Percentiles rank a stretch among this genome's conserved stretches.
These are phyloP conservation scores for Cecidostiba fungosa DNA, from an alignment of 2,888 invertebrate genomes.

Conservation along the genomic window DNA sequence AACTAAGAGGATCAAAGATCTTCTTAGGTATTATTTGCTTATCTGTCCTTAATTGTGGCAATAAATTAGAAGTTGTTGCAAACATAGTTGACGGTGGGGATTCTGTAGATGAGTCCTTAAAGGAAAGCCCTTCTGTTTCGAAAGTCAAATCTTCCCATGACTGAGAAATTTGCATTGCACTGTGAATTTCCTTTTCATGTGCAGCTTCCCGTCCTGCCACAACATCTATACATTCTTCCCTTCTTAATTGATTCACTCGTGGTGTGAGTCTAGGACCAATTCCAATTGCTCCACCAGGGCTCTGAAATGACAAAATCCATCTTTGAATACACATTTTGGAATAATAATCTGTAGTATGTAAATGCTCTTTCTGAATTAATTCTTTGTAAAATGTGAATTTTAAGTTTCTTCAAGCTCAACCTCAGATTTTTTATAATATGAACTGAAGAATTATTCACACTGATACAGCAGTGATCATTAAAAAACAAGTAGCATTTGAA, in stretches of 20 bases:
- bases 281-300: slow-evolving; percentile 78
- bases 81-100: slow-evolving; percentile 69
- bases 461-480: neutral
- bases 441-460: neutral
- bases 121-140: slow-evolving; percentile 83
- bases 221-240: slow-evolving; percentile 93
- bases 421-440: neutral
- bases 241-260: slow-evolving; percentile 92
- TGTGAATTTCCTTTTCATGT: slow-evolving; percentile 95
- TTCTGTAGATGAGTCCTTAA: slow-evolving; percentile 76
- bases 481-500: neutral
- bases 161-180: slow-evolving; percentile 96
- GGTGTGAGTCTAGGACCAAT: slow-evolving; percentile 86
- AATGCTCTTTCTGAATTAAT: too few relatives aligned
- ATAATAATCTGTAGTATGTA: neutral
- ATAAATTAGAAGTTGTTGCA: slow-evolving; percentile 40
- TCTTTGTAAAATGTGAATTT: too few relatives aligned
- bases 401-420: too few relatives aligned
- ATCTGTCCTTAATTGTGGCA: slow-evolving; percentile 72
- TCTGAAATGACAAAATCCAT: slow-evolving; percentile 74
- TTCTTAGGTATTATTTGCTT: slow-evolving; percentile 74
- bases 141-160: slow-evolving; percentile 95
- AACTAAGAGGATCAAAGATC: slow-evolving; percentile 78
- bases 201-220: slow-evolving; percentile 92
- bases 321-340: neutral